Conservation (phyloP, 2,113 vertebrate genomes). For the human (Homo sapiens) region GRCh38 chr3:118970501-118971000, state of each 20-base stretch:
- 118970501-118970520: background rate
- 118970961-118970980: background rate
- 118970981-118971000: background rate
- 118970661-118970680: background rate
- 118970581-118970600: constrained; percentile 42
- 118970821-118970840: background rate
- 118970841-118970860: background rate
- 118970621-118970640: constrained; percentile 18
- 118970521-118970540: background rate
- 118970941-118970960: background rate
- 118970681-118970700: background rate
- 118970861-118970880: background rate
- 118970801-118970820: constrained; percentile 5
- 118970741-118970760: background rate
- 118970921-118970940: background rate
- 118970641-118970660: background rate
- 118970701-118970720: constrained; percentile 18
- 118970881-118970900: background rate
- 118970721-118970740: background rate
- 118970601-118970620: background rate
- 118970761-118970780: background rate
- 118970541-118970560: background rate
- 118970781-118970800: constrained; percentile 8
- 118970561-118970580: background rate
- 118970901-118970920: background rate